A percentile compares a stretch with the other conserved stretches of the same genome.
phyloP scores from a whole-genome alignment of 2,113 vertebrate genomes.

The Nesoenas mayeri region DNA sequence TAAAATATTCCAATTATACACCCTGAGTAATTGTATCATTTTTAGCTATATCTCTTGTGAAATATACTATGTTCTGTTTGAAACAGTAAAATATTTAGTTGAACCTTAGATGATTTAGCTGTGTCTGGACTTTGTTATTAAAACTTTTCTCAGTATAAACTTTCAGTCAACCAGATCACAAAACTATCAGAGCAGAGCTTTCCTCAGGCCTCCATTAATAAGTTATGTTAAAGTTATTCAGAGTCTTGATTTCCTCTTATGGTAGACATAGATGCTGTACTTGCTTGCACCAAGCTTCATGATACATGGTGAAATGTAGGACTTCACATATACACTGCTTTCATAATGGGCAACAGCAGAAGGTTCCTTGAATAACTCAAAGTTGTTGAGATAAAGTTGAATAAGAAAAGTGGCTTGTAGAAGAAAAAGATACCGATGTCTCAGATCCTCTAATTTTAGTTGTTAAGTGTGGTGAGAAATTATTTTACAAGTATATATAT shows the following conservation, averaged over 20 bases:
- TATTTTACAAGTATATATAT: not conserved
- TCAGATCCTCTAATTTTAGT: not conserved
- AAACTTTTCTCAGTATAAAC: not conserved
- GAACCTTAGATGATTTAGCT: not conserved
- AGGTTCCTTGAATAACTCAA: not conserved
- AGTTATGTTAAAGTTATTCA: not conserved
- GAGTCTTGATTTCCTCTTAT: not conserved
- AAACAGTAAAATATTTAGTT: not conserved
- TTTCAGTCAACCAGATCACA: not conserved
- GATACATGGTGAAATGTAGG: not conserved
- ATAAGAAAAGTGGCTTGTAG: not conserved
- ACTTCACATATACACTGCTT: not conserved
- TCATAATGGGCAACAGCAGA: not conserved
- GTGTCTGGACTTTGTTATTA: not conserved
- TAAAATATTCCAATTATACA: not conserved
- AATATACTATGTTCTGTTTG: not conserved
- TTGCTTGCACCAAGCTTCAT: not conserved
- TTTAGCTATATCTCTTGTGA: not conserved
- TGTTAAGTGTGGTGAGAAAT: not conserved
- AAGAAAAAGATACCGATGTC: not conserved
- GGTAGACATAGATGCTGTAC: not conserved
- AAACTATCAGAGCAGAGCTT: not conserved
- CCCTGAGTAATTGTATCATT: too few relatives aligned
- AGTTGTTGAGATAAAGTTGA: not conserved
- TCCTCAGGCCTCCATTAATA: not conserved